These are phyloP conservation scores for Conchocele bisecta DNA, from an alignment of 2,888 invertebrate species.

Conservation along the genomic window DNA sequence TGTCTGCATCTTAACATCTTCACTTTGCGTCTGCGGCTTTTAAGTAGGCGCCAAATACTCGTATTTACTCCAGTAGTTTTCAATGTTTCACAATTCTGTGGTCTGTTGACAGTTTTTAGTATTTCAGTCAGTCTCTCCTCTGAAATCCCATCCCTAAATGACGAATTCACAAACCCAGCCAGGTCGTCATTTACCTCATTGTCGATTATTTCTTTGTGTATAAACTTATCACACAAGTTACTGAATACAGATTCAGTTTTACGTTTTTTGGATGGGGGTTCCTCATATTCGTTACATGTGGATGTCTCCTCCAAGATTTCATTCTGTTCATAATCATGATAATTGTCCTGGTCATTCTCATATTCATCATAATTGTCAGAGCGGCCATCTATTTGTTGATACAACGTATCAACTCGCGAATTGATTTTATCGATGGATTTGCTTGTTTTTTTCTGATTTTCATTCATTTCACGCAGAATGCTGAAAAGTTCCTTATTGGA, in stretches of 20 bases:
- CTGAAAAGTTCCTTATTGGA: too few relatives aligned
- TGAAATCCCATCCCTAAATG: conserved; percentile 11
- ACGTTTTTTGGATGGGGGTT: neutral
- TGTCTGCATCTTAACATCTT: conserved; percentile 4
- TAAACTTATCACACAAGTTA: neutral
- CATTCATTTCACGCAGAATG: too few relatives aligned
- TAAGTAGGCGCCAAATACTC: conserved; percentile 19
- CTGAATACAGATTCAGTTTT: conserved; percentile 7
- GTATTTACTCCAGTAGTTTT: conserved; percentile 6
- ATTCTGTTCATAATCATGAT: too few relatives aligned
- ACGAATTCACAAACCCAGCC: conserved; percentile 4
- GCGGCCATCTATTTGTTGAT: too few relatives aligned
- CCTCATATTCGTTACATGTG: too few relatives aligned
- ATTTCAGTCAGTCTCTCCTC: conserved; percentile 17
- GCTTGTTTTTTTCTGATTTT: too few relatives aligned
- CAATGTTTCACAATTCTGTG: conserved; percentile 9
- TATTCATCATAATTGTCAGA: too few relatives aligned
- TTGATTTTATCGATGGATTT: too few relatives aligned
- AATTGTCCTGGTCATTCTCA: too few relatives aligned
- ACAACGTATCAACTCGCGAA: too few relatives aligned
- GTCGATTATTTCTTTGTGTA: conserved; percentile 9
- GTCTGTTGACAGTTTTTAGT: conserved; percentile 2
- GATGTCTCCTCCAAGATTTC: too few relatives aligned
- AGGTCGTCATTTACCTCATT: conserved; percentile 2
- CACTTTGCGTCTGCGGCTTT: conserved; percentile 5